A percentile compares a stretch with the other conserved stretches of the same genome.
phyloP scores from a whole-genome alignment of 2,113 vertebrate genomes.

The Oreotragus oreotragus region DNA sequence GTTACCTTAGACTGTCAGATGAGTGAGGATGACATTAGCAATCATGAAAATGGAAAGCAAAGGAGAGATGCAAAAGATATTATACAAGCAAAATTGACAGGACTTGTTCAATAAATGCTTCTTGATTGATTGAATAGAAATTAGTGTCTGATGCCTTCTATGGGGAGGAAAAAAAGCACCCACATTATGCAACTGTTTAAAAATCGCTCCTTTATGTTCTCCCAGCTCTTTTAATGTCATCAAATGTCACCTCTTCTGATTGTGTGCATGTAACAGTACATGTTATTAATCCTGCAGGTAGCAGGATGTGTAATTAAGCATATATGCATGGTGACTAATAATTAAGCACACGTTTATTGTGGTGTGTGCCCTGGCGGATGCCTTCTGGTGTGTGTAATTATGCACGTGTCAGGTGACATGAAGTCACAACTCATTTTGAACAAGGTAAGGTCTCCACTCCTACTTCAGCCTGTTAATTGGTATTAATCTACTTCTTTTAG shows the following conservation, averaged over 20 bases:
- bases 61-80: neutral
- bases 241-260: conserved; percentile 62
- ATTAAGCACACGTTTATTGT: conserved; percentile 63
- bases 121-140: conserved; percentile 68
- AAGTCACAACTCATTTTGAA: conserved; percentile 59
- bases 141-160: conserved; percentile 53
- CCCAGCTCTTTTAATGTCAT: conserved; percentile 60
- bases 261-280: conserved; percentile 60
- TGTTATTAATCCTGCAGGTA: conserved; percentile 67
- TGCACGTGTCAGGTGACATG: conserved; percentile 47
- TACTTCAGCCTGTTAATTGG: conserved; percentile 53
- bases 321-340: conserved; percentile 56
- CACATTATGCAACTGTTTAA: conserved; percentile 68
- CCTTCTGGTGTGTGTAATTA: conserved; percentile 64
- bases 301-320: conserved; percentile 65
- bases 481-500: conserved; percentile 56
- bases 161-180: neutral
- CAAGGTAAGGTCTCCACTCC: conserved; percentile 49
- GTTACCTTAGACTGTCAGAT: neutral
- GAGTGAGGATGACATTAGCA: neutral
- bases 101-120: conserved; percentile 44
- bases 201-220: conserved; percentile 63
- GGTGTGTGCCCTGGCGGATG: conserved; percentile 22
- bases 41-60: conserved; percentile 35
- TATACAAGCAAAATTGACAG: conserved; percentile 44